These are phyloP conservation scores for Ornithorhynchus anatinus DNA, from an alignment of 2,113 vertebrate species.

Conservation along the genomic window DNA sequence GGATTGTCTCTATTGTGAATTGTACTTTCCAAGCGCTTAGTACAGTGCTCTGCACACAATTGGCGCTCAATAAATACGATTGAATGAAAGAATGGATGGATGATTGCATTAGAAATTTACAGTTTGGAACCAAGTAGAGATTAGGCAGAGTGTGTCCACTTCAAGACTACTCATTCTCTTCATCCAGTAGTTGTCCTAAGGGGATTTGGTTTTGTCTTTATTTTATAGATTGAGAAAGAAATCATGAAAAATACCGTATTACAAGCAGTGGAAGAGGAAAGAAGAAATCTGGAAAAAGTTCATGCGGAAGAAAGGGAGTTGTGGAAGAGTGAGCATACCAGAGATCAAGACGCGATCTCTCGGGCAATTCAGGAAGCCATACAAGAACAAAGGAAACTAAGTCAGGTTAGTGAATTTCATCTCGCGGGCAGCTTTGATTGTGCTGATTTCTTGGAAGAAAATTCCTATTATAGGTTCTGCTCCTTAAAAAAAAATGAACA, in stretches of 20 bases:
- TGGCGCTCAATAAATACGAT: too few species aligned
- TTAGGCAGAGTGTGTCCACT: too few species aligned
- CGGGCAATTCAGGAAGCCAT: constrained; percentile 63
- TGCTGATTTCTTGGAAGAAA: too few species aligned
- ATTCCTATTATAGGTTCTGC: too few species aligned
- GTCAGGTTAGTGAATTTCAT: constrained; percentile 61
- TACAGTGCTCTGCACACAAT: too few species aligned
- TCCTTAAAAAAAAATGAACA: too few species aligned
- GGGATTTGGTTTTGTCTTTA: not conserved
- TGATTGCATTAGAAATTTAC: too few species aligned
- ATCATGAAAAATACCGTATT: constrained; percentile 59
- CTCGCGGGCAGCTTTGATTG: too few species aligned
- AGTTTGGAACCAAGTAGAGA: too few species aligned
- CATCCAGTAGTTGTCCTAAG: not conserved
- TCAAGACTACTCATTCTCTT: not conserved
- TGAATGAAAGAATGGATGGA: too few species aligned
- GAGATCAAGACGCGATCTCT: constrained; percentile 60
- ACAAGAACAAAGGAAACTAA: constrained; percentile 66
- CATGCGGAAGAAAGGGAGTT: constrained; percentile 70
- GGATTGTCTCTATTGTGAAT: too few species aligned
- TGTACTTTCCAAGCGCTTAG: too few species aligned
- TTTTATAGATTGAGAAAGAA: constrained; percentile 72
- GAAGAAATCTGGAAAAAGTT: constrained; percentile 64
- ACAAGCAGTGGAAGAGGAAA: constrained; percentile 72
- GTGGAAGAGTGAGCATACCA: constrained; percentile 68